phyloP scores from a whole-genome alignment of 2,888 invertebrate genomes.

The Xestia ashworthii region DNA sequence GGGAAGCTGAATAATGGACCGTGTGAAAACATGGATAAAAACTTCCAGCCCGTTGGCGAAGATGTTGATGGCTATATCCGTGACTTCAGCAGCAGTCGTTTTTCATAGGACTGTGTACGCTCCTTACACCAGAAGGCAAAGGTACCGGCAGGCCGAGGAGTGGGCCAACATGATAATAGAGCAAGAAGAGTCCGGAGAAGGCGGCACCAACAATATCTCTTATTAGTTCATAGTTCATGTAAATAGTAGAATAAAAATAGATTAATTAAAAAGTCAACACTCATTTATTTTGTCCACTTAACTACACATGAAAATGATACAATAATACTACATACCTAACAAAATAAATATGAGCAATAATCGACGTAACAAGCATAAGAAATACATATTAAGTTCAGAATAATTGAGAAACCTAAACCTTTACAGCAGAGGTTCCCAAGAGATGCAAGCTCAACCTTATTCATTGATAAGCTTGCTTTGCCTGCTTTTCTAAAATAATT shows the following conservation, averaged over 20 bases:
- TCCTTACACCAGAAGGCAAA: constrained; percentile 75
- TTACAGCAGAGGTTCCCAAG: no score
- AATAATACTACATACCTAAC: background rate
- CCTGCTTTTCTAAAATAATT: no score
- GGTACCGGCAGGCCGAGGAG: constrained; percentile 78
- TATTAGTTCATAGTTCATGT: constrained; percentile 62
- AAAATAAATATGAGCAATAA: no score
- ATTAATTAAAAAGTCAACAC: constrained; percentile 11
- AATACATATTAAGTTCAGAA: no score
- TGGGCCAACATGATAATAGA: constrained; percentile 84
- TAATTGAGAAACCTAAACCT: no score
- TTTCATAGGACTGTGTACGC: constrained; percentile 74
- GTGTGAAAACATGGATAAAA: constrained; percentile 71
- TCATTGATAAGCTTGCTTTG: no score
- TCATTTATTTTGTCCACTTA: constrained; percentile 8
- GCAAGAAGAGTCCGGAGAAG: constrained; percentile 78
- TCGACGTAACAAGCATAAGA: no score
- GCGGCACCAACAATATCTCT: constrained; percentile 69
- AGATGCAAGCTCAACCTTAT: no score
- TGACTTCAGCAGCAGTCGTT: constrained; percentile 77
- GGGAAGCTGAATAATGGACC: constrained; percentile 73
- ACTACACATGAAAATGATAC: background rate
- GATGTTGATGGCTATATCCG: constrained; percentile 81
- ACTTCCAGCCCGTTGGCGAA: constrained; percentile 80
- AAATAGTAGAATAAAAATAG: constrained; percentile 53